A percentile compares a stretch with the other conserved stretches of the same genome.
Conservation (phyloP, 2,888 invertebrate species). For the Argyresthia goedartella region DNA sequence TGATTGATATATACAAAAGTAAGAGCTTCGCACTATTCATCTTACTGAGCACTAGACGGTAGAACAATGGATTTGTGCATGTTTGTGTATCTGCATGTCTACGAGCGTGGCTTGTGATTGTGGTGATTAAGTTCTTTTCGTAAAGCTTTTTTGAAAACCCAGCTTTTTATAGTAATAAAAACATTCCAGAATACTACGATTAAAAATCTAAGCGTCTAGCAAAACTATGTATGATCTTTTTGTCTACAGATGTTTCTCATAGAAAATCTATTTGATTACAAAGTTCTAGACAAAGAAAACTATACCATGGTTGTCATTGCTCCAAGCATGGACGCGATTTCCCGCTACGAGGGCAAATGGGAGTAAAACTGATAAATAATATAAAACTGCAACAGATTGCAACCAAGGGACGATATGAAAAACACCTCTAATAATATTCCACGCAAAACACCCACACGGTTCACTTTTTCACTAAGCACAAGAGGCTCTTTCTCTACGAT, state of each 20-base stretch:
- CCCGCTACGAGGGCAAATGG: conserved; percentile 50
- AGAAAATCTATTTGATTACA: conserved; percentile 2
- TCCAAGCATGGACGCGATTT: conserved; percentile 70
- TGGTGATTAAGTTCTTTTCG: too few species aligned
- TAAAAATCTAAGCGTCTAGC: not conserved
- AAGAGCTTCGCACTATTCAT: too few species aligned
- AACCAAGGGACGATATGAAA: conserved; percentile 45
- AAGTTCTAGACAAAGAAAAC: conserved; percentile 66
- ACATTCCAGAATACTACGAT: too few species aligned
- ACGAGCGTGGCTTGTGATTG: too few species aligned
- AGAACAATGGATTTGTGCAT: too few species aligned
- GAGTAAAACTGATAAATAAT: conserved; percentile 35
- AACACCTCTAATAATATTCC: conserved; percentile 48
- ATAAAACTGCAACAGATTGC: conserved; percentile 45
- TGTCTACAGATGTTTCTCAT: not conserved
- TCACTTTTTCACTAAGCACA: conserved; percentile 62
- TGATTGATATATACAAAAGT: too few species aligned
- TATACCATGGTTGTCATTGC: conserved; percentile 71
- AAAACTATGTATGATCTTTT: not conserved
- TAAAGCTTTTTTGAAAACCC: not conserved
- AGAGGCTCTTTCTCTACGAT: conserved; percentile 32
- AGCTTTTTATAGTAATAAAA: not conserved
- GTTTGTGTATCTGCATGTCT: too few species aligned
- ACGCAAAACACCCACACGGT: conserved; percentile 27
- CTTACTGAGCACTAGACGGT: too few species aligned